phyloP scores from a whole-genome alignment of 1,140 invertebrate genomes.

The Bombus balteatus region DNA sequence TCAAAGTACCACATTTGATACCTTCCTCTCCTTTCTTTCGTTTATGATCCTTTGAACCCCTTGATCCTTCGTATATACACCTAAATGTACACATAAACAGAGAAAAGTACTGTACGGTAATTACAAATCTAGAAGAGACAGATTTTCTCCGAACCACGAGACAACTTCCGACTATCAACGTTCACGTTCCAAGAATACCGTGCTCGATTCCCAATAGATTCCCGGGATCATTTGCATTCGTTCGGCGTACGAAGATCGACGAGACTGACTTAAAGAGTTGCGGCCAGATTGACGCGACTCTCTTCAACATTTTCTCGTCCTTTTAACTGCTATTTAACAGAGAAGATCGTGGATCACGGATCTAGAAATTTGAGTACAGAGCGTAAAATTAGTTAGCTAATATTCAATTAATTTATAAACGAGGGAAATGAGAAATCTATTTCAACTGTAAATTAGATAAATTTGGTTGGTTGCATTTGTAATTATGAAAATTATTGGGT shows the following conservation, averaged over 20 bases:
- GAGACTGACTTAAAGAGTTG: background rate
- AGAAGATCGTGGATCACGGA: no score
- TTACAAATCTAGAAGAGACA: background rate
- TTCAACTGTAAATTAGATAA: no score
- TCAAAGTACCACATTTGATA: background rate
- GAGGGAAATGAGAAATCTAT: no score
- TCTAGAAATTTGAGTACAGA: no score
- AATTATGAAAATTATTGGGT: no score
- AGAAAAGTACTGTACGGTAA: background rate
- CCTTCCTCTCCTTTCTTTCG: background rate
- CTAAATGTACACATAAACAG: no score
- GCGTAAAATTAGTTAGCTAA: no score
- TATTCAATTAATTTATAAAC: no score
- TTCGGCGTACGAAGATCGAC: background rate
- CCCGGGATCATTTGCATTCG: conserved; percentile 1
- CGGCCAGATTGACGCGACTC: conserved; percentile 33
- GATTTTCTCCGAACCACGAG: background rate
- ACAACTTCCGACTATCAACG: background rate
- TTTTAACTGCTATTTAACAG: conserved; percentile 53
- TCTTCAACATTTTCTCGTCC: conserved; percentile 53
- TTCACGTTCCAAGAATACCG: background rate
- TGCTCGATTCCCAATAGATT: background rate
- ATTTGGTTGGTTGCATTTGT: no score
- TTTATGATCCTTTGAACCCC: background rate
- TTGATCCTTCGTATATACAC: background rate